phyloP scores from a whole-genome alignment of 2,888 invertebrate genomes.

The Diarsia dahlii region DNA sequence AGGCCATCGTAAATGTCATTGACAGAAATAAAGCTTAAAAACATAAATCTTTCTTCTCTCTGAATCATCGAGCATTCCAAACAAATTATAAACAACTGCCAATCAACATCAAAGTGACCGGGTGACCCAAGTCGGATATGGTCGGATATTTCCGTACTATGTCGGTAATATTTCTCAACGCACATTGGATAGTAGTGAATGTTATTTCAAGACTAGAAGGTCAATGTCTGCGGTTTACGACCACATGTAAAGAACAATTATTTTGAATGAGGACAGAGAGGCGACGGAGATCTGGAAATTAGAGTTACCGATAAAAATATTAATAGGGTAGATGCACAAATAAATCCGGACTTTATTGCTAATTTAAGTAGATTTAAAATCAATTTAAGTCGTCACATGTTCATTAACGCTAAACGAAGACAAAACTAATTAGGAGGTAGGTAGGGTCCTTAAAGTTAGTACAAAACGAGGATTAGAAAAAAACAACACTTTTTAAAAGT shows the following conservation, averaged over 20 bases:
- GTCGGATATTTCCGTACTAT: slow-evolving; percentile 42
- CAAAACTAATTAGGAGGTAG: not conserved
- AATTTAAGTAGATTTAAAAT: no score
- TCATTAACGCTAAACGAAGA: not conserved
- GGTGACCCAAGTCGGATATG: slow-evolving; percentile 48
- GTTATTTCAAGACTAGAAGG: slow-evolving; percentile 83
- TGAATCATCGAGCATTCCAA: slow-evolving; percentile 2
- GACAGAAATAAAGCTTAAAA: not conserved
- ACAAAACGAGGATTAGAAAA: not conserved
- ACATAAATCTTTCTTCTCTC: not conserved
- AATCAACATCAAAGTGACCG: slow-evolving; percentile 43
- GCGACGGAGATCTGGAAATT: slow-evolving; percentile 11
- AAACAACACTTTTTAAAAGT: not conserved
- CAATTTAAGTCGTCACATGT: not conserved
- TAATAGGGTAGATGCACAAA: not conserved
- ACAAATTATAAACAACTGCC: slow-evolving; percentile 15
- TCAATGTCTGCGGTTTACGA: slow-evolving; percentile 84
- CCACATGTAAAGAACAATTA: slow-evolving; percentile 64
- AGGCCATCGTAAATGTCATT: not conserved
- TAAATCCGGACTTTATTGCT: not conserved
- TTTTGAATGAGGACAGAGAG: slow-evolving; percentile 38
- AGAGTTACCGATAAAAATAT: not conserved
- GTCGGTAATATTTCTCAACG: slow-evolving; percentile 63
- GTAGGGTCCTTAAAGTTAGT: not conserved
- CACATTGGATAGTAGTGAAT: slow-evolving; percentile 68